Evolutionary conservation across 2,888 invertebrate genomes (phyloP).

Genomic region (Epinotia ramella): DNA sequence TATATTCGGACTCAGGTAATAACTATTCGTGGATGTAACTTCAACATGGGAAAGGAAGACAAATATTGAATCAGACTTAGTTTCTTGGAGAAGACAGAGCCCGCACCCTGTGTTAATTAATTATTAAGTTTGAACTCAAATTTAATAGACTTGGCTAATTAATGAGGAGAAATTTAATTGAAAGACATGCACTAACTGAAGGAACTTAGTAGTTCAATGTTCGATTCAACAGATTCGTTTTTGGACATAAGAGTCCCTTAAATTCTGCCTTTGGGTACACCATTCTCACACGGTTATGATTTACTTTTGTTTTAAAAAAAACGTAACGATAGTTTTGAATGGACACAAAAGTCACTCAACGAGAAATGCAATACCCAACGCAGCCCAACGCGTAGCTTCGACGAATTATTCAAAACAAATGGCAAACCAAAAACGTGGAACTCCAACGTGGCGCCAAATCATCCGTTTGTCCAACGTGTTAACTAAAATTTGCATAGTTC

Average conservation of each 20-base stretch:
- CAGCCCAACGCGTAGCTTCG: not conserved
- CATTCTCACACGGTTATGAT: not conserved
- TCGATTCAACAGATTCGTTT: too few relatives aligned
- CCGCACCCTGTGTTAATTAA: conserved; percentile 66
- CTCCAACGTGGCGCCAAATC: conserved; percentile 35
- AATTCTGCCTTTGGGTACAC: too few relatives aligned
- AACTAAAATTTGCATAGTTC: conserved; percentile 46
- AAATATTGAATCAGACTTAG: conserved; percentile 72
- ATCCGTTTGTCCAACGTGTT: conserved; percentile 46
- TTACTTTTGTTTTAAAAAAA: not conserved
- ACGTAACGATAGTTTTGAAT: not conserved
- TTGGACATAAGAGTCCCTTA: too few relatives aligned
- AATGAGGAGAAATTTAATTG: conserved; percentile 6
- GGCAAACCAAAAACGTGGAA: conserved; percentile 28
- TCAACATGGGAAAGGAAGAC: conserved; percentile 69
- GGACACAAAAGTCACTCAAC: not conserved
- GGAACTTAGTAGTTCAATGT: not conserved
- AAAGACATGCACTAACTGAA: not conserved
- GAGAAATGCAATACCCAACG: not conserved
- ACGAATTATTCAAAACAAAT: conserved; percentile 35
- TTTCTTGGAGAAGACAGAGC: conserved; percentile 66
- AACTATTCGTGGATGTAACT: conserved; percentile 40
- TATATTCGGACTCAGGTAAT: conserved; percentile 26
- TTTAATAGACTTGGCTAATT: conserved; percentile 51
- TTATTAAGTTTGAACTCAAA: conserved; percentile 58